These are phyloP conservation scores for Callorhinus ursinus DNA, from an alignment of 2,113 vertebrate genomes.

Conservation along the genomic window DNA sequence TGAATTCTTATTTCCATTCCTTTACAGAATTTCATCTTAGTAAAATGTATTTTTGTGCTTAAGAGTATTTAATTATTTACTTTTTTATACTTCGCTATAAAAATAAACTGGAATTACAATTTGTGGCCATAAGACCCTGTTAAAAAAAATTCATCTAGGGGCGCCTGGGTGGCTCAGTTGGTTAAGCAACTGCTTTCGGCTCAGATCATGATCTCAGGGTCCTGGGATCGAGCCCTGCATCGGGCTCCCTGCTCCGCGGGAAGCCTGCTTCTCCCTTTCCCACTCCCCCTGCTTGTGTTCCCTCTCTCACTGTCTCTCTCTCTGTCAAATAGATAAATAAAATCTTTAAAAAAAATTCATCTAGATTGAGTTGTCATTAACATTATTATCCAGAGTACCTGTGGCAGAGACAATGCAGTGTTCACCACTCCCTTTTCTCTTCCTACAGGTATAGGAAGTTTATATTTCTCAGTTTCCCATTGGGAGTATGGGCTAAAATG, in stretches of 20 bases:
- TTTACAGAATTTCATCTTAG: not conserved
- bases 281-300: too few species aligned
- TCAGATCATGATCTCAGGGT: too few species aligned
- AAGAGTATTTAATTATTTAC: not conserved
- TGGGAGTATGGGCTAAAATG: not conserved
- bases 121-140: not conserved
- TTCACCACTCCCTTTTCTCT: not conserved
- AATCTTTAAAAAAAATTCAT: not conserved
- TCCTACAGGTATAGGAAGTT: not conserved
- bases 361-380: not conserved
- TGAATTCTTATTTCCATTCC: slow-evolving; percentile 5
- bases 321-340: too few species aligned
- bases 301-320: too few species aligned
- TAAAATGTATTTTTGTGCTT: slow-evolving; percentile 16
- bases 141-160: not conserved
- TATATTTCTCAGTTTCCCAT: not conserved
- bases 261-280: too few species aligned
- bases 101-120: not conserved
- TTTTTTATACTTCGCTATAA: not conserved
- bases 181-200: too few species aligned
- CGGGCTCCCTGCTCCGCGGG: too few species aligned
- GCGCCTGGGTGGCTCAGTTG: too few species aligned
- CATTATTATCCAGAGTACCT: not conserved
- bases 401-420: not conserved
- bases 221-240: too few species aligned